Base-by-base conservation (phyloP, 2,888 invertebrate genomes). In the Bombyx huttoni region DNA sequence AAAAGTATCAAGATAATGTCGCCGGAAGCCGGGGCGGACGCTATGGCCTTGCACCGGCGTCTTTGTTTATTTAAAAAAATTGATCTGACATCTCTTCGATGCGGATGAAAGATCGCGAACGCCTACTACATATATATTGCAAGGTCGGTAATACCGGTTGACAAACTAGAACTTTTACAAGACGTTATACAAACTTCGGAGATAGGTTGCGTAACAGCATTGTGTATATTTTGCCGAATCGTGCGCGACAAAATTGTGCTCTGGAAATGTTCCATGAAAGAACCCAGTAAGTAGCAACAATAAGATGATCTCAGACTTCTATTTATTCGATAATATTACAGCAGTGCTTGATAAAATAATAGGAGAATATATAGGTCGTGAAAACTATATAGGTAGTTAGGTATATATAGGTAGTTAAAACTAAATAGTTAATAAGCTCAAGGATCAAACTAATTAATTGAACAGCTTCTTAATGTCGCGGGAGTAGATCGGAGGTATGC, bases 91-190 rank as follows among this genome's bases (percentile, higher is more conserved):
- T 59, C 59, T 64, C 64, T 62, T 63, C 59, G 69, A 72, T 68
- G 67, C 67, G 71, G 67, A 74, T 77, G 74, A 74, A 73, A 77
- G 65, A 65, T 67, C 56, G 60, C 62, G 60, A 59, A 60, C 70
- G 67, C 70, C 73, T 67, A 69, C 69, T 59, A 50, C 56, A 58
- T 54, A 54, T 57, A 24, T 5, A 3, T 3, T 56, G 63, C 78
- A 83, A 83, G 85, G 84, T 79, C 77, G 64, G 14, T 55, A 46
- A 52, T 58, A 80, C 81, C 75, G 75, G 81, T 78, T 77, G 59
- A 52, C 63, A 69, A 77, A 70, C 62, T 75, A 57, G 73, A 73
- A 63, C 72, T 72, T 66, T 70, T 70, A 65, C 65, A 64, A 67
- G 64, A 24, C 13, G 47, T 14, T 14, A 47, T 47, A 8, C 13